A percentile compares a stretch with the other conserved stretches of the same genome.
Conservation (phyloP, 2,888 invertebrate species). For the Tachystola acroxantha region DNA sequence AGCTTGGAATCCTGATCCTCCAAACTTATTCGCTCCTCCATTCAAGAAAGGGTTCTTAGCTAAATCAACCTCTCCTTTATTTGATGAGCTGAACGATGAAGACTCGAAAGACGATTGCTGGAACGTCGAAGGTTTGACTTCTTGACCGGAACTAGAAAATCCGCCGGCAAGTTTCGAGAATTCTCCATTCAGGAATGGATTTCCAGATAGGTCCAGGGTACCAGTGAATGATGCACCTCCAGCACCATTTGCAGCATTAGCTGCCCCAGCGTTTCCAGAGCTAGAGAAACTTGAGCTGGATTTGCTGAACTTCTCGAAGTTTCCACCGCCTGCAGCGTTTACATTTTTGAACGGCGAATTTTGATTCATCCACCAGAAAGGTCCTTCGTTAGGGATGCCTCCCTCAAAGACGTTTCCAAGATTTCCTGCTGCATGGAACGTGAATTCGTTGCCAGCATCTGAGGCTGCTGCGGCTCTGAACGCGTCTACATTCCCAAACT, state of each 20-base stretch:
- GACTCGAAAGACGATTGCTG: conserved; percentile 44
- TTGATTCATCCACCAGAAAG: conserved; percentile 80
- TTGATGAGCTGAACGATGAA: conserved; percentile 40
- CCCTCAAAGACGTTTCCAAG: conserved; percentile 45
- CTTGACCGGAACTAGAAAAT: conserved; percentile 10
- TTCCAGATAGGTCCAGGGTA: conserved; percentile 34
- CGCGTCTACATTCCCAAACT: conserved; percentile 57
- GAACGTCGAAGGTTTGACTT: conserved; percentile 19
- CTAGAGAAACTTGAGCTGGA: conserved; percentile 37
- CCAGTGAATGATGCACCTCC: conserved; percentile 19
- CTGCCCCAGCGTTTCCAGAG: conserved; percentile 20
- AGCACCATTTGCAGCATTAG: conserved; percentile 23
- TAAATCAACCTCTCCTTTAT: conserved; percentile 47
- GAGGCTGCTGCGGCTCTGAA: conserved; percentile 52
- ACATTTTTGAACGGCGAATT: conserved; percentile 77
- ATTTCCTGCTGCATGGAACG: conserved; percentile 53
- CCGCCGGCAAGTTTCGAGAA: conserved; percentile 32
- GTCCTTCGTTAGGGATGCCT: conserved; percentile 43
- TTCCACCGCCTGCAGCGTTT: conserved; percentile 40
- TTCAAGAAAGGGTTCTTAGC: conserved; percentile 54
- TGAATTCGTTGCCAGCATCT: conserved; percentile 47
- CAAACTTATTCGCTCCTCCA: conserved; percentile 26
- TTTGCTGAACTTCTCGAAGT: conserved; percentile 56
- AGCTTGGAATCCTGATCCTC: conserved; percentile 18
- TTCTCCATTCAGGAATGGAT: conserved; percentile 53